These are phyloP conservation scores for Brachymystax lenok DNA, from an alignment of 2,797 vertebrate species.

Conservation along the genomic window DNA sequence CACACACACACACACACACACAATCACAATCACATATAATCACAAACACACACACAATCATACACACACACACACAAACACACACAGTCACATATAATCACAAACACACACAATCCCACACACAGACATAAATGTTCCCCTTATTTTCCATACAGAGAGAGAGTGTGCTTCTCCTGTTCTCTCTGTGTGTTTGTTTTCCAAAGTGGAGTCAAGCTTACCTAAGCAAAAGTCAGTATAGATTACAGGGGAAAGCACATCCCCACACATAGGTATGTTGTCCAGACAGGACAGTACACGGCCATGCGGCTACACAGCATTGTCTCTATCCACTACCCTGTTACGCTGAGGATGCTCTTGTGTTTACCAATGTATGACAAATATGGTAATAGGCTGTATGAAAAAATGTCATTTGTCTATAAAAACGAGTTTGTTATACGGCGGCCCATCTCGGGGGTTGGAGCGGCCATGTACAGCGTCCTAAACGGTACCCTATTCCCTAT, in stretches of 20 bases:
- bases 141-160: slow-evolving; percentile 29
- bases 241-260: slow-evolving; percentile 41
- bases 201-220: slow-evolving; percentile 60
- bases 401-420: neutral
- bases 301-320: too few relatives aligned
- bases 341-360: neutral
- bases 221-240: slow-evolving; percentile 65
- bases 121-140: slow-evolving; percentile 56
- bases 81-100: too few relatives aligned
- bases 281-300: neutral
- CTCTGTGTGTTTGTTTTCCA: slow-evolving; percentile 63
- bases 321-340: neutral
- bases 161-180: slow-evolving; percentile 55
- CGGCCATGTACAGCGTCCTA: neutral
- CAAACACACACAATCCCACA: neutral
- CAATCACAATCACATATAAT: neutral
- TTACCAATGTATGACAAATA: slow-evolving; percentile 4
- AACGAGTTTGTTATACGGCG: neutral
- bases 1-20: neutral
- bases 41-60: too few relatives aligned
- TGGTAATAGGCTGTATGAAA: neutral
- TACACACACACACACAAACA: too few relatives aligned
- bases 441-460: neutral
- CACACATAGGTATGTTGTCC: slow-evolving; percentile 12
- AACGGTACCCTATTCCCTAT: too few relatives aligned